Evolutionary conservation across 2,888 invertebrate species (phyloP).

Genomic region (Drosophila atripex): DNA sequence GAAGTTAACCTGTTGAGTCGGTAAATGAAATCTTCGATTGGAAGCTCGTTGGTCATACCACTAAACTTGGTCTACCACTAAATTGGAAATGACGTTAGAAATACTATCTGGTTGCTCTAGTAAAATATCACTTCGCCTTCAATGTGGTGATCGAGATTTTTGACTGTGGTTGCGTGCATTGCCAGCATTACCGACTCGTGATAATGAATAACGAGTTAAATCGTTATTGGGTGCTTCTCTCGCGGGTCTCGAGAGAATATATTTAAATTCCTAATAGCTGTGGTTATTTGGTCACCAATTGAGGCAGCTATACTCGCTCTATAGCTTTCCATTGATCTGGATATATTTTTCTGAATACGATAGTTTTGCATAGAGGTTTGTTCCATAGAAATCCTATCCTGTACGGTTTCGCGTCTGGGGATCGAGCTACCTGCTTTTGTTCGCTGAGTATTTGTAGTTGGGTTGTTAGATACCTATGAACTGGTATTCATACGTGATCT

Average conservation of each 20-base stretch:
- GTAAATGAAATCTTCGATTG: too few relatives aligned
- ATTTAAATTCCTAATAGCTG: background rate
- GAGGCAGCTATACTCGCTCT: background rate
- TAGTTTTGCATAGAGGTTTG: background rate
- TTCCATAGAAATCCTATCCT: conserved; percentile 1
- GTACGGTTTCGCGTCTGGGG: background rate
- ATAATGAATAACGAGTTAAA: background rate
- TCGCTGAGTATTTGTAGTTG: background rate
- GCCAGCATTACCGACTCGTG: background rate
- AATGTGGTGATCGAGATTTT: background rate
- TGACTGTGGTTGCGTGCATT: background rate
- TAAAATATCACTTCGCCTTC: background rate
- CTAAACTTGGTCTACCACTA: background rate
- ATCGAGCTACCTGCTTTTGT: conserved; percentile 1
- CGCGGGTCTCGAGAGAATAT: background rate
- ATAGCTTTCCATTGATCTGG: conserved; percentile 1
- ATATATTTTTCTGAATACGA: background rate
- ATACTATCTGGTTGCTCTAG: background rate
- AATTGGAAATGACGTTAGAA: background rate
- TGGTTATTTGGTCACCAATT: background rate
- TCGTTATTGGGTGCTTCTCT: background rate
- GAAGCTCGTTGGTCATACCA: background rate
- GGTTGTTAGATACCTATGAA: too few relatives aligned
- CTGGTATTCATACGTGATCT: too few relatives aligned
- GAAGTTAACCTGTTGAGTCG: too few relatives aligned